phyloP scores from a whole-genome alignment of 2,888 invertebrate genomes.

The Apotomis capreana region DNA sequence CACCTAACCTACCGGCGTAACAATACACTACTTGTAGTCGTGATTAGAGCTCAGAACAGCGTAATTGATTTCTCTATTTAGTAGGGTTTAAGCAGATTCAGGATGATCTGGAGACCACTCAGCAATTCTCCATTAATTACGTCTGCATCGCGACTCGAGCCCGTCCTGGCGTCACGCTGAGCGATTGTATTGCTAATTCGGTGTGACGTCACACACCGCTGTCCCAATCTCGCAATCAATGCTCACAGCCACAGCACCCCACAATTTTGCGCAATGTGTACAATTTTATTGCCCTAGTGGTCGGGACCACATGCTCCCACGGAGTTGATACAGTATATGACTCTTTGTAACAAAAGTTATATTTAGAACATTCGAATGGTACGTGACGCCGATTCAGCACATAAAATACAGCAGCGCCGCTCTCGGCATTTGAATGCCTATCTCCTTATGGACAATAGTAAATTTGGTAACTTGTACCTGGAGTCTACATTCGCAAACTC shows the following conservation, averaged over 20 bases:
- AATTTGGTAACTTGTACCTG: slow-evolving; percentile 38
- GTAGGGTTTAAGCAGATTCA: slow-evolving; percentile 42
- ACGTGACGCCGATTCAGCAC: slow-evolving; percentile 31
- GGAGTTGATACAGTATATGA: slow-evolving; percentile 28
- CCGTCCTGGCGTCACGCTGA: slow-evolving; percentile 65
- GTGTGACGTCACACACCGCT: slow-evolving; percentile 43
- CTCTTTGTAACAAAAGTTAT: slow-evolving; percentile 30
- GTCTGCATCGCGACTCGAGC: slow-evolving; percentile 58
- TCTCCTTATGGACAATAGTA: slow-evolving; percentile 17
- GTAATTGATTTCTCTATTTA: slow-evolving; percentile 30
- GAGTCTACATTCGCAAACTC: slow-evolving; percentile 39
- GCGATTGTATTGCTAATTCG: slow-evolving; percentile 75
- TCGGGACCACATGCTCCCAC: slow-evolving; percentile 36
- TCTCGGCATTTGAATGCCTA: slow-evolving; percentile 33
- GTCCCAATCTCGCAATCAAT: slow-evolving; percentile 38
- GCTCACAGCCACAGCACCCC: slow-evolving; percentile 25
- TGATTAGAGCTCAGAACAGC: background rate
- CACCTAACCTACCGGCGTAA: no score
- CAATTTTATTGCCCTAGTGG: slow-evolving; percentile 38
- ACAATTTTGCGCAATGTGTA: slow-evolving; percentile 29
- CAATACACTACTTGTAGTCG: background rate
- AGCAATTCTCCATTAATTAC: slow-evolving; percentile 70
- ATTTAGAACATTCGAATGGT: slow-evolving; percentile 29
- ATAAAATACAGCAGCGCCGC: slow-evolving; percentile 25
- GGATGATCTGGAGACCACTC: slow-evolving; percentile 57